Percentiles rank a stretch among this genome's conserved stretches.
Conservation (phyloP, 2,888 invertebrate genomes). For the Conchocele bisecta region DNA sequence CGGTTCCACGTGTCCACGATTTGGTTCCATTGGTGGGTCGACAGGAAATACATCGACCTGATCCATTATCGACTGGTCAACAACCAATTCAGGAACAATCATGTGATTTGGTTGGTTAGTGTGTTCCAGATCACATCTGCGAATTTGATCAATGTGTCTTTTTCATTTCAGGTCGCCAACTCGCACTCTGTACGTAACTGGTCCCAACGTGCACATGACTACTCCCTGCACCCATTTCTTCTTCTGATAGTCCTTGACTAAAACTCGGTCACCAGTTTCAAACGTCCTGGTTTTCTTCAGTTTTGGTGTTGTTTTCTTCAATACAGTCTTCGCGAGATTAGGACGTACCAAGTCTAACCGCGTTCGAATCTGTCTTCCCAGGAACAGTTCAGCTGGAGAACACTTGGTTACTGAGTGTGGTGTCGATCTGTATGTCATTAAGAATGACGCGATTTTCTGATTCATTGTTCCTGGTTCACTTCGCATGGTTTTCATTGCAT, state of each 20-base stretch:
- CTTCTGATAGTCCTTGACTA: neutral
- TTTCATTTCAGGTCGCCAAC: constrained; percentile 6
- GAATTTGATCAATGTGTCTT: constrained; percentile 3
- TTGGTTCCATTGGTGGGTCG: too few species aligned
- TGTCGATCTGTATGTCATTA: neutral
- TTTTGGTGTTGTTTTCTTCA: constrained; percentile 1
- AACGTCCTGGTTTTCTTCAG: neutral
- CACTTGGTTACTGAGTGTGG: neutral
- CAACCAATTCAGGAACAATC: too few species aligned
- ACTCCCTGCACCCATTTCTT: constrained; percentile 2
- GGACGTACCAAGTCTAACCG: constrained; percentile 1
- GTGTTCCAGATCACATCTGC: too few species aligned
- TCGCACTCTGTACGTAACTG: constrained; percentile 1
- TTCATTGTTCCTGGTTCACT: neutral
- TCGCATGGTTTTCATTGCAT: too few species aligned
- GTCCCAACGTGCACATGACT: neutral
- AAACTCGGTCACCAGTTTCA: neutral
- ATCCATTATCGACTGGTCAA: too few species aligned
- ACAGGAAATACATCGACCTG: too few species aligned
- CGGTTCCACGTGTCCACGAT: too few species aligned
- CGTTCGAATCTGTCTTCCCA: neutral
- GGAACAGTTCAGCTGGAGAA: constrained; percentile 1
- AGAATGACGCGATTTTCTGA: neutral
- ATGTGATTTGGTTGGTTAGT: too few species aligned
- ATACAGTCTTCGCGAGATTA: neutral